phyloP scores from a whole-genome alignment of 2,113 vertebrate genomes.

The Alligator mississippiensis region DNA sequence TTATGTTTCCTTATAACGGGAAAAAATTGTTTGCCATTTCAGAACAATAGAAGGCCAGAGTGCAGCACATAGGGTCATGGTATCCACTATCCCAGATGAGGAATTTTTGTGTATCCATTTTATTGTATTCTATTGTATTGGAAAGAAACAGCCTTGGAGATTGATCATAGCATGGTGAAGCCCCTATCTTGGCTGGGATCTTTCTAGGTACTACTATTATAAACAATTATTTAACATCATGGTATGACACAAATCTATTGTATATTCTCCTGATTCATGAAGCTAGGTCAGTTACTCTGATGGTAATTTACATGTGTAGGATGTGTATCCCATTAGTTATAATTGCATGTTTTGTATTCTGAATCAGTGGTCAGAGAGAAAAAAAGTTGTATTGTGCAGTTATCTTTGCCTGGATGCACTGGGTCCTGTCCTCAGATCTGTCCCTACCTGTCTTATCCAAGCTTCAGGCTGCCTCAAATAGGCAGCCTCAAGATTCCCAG shows the following conservation, averaged over 20 bases:
- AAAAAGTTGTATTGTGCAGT: not conserved
- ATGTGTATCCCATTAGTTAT: not conserved
- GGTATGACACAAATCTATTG: not conserved
- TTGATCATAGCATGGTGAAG: not conserved
- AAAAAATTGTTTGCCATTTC: not conserved
- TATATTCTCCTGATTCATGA: not conserved
- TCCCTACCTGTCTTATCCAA: not conserved
- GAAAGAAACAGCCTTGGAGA: not conserved
- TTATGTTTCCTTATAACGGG: too few relatives aligned
- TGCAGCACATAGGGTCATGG: not conserved
- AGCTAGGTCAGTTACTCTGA: not conserved
- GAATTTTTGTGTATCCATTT: not conserved
- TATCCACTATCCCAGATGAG: fast-evolving
- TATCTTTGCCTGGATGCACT: not conserved
- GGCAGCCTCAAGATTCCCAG: not conserved
- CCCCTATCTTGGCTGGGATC: not conserved
- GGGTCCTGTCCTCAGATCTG: not conserved
- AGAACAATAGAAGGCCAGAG: not conserved
- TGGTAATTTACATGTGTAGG: not conserved
- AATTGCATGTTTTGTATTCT: not conserved
- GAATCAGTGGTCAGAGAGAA: not conserved
- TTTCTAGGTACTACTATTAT: not conserved
- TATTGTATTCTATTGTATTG: not conserved
- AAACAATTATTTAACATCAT: not conserved
- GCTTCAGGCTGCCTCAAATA: not conserved